Percentiles rank a stretch among this genome's conserved stretches.
phyloP scores from a whole-genome alignment of 2,797 vertebrate genomes.

The Microtus californicus region DNA sequence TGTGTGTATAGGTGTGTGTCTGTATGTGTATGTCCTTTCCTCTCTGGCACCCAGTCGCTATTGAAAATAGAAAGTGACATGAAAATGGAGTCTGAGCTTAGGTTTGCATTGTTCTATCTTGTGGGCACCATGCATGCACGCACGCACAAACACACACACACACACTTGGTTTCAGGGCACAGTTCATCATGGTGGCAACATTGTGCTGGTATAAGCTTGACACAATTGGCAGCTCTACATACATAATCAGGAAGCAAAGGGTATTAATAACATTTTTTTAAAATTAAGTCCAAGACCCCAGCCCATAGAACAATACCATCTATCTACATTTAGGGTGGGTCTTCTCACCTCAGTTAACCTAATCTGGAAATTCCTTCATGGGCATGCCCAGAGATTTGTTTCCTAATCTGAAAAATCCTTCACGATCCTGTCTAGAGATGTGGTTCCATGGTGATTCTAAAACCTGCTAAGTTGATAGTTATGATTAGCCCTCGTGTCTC shows the following conservation, averaged over 20 bases:
- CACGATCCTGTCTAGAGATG: neutral
- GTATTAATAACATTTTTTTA: neutral
- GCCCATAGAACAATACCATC: neutral
- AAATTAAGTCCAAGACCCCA: neutral
- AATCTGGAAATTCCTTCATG: neutral
- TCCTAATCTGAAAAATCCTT: too few relatives aligned
- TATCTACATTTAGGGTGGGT: neutral
- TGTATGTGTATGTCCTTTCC: slow-evolving; percentile 73
- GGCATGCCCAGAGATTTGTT: neutral
- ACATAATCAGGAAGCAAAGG: neutral
- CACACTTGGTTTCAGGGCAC: neutral
- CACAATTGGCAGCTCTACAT: neutral
- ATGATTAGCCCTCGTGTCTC: neutral
- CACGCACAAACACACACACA: neutral
- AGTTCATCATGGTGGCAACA: neutral
- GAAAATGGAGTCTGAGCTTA: slow-evolving; percentile 74
- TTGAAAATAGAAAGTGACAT: slow-evolving; percentile 78
- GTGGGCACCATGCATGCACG: neutral
- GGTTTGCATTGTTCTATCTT: slow-evolving; percentile 59
- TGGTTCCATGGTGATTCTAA: neutral
- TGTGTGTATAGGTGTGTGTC: too few relatives aligned
- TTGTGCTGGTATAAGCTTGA: neutral
- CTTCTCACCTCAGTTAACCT: neutral
- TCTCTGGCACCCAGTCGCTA: slow-evolving; percentile 83
- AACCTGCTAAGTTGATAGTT: neutral